A percentile compares a stretch with the other conserved stretches of the same genome.
Conservation (phyloP, 2,113 vertebrate genomes). For the Eulemur rufifrons region DNA sequence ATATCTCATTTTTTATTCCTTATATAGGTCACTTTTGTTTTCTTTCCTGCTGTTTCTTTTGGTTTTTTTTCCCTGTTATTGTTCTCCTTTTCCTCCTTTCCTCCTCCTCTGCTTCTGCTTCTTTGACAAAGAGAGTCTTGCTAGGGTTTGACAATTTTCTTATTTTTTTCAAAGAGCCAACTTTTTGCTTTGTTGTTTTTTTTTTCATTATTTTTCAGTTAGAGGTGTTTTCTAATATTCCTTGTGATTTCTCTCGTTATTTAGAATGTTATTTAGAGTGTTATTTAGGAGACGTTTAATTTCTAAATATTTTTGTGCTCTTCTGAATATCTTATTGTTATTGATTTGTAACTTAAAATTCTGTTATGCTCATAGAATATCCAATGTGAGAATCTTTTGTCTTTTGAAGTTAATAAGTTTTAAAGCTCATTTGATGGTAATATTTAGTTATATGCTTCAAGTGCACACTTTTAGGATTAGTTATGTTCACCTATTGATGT, state of each 20-base stretch:
- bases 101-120: neutral
- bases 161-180: neutral
- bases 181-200: neutral
- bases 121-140: neutral
- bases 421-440: neutral
- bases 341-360: neutral
- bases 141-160: neutral
- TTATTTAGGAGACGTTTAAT: neutral
- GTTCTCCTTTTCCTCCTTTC: too few relatives aligned
- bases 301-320: neutral
- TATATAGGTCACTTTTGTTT: neutral
- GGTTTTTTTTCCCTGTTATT: neutral
- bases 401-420: constrained; percentile 15
- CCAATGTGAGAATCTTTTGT: neutral
- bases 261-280: neutral
- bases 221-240: neutral
- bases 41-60: neutral
- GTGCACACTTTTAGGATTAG: neutral
- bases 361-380: neutral
- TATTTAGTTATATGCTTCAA: neutral
- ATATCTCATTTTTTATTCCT: neutral
- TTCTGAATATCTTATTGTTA: neutral
- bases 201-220: neutral
- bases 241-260: neutral
- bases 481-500: neutral